phyloP scores from a whole-genome alignment of 2,797 vertebrate species.

The Ara ararauna region DNA sequence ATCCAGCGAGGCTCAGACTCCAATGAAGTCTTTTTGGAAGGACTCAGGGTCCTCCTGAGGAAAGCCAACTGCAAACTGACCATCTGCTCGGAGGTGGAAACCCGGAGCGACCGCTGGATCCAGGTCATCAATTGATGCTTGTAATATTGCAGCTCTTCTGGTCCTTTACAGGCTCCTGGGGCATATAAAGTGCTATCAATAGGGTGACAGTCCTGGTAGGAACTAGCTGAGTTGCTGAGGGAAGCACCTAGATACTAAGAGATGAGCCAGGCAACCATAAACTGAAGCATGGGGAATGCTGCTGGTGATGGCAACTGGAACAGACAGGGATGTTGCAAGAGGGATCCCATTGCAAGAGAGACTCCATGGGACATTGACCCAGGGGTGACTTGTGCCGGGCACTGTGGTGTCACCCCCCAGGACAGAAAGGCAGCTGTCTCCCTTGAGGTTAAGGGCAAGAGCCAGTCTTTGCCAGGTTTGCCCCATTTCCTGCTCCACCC shows the following conservation, averaged over 20 bases:
- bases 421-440: neutral
- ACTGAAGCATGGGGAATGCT: neutral
- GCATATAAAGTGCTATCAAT: neutral
- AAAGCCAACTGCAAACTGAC: conserved; percentile 81
- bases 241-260: neutral
- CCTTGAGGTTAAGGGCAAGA: neutral
- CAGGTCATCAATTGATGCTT: conserved; percentile 72
- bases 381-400: neutral
- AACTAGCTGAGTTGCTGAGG: neutral
- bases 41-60: conserved; percentile 74
- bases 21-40: conserved; percentile 84
- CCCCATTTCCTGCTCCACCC: neutral
- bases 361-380: neutral
- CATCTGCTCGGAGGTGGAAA: conserved; percentile 78
- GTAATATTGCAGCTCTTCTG: accelerated
- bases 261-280: neutral
- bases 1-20: conserved; percentile 15
- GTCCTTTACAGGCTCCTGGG: neutral
- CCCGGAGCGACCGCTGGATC: conserved; percentile 89
- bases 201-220: neutral
- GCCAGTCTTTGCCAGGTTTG: neutral
- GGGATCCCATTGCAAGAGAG: neutral
- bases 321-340: neutral
- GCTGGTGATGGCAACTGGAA: neutral
- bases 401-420: accelerated